Base-by-base conservation (phyloP, 1,140 invertebrate genomes). In the Penaeus japonicus region DNA sequence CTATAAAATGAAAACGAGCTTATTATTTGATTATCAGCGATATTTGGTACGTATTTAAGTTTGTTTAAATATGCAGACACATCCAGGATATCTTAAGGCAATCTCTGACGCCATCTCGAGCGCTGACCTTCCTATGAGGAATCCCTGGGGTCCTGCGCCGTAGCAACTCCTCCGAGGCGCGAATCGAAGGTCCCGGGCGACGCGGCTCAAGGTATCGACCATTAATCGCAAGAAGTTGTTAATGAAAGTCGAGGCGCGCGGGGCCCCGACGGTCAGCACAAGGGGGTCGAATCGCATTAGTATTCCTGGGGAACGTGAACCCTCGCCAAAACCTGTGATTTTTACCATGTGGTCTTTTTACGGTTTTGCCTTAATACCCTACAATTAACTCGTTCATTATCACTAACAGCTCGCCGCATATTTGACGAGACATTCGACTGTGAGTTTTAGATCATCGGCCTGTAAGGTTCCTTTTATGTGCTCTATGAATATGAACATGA, bases 381-480 rank as follows among this genome's bases (percentile, higher is more conserved):
- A 83, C 81, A 88, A 83, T 88, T 88, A 88, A 87, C 78, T 39
- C 78, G 79, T 82, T 87, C 79, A 87, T 87, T 87, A 87, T 87
- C 65, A 47, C 78, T 75, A 81, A 87, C 35, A 54, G 85, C 57
- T 35, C 85, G 55, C 59, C 59, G 59, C 27, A 18, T 57, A 82
- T 54, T 65, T 39, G 78, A n/a, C 62, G 62, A 73, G 79, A 55
- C 79, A 75, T 53, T 53, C 85, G 59, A 87, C 62, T 81, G 79
- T 87, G 32, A 53, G 79, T 65, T 82, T 57, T 75, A 82, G 59
- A 55, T 65, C 85, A 82, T 32, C 79, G 20, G 24, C 78, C 24
- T 73, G 22, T 87, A 87, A 87, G 65, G 85, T 32, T 73, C 75
- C 79, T 81, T 82, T n/a, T 39, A 82, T 15, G 57, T 75, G 53